Evolutionary conservation across 2,888 invertebrate species (phyloP).

Genomic region (Himalopsyche japonica): DNA sequence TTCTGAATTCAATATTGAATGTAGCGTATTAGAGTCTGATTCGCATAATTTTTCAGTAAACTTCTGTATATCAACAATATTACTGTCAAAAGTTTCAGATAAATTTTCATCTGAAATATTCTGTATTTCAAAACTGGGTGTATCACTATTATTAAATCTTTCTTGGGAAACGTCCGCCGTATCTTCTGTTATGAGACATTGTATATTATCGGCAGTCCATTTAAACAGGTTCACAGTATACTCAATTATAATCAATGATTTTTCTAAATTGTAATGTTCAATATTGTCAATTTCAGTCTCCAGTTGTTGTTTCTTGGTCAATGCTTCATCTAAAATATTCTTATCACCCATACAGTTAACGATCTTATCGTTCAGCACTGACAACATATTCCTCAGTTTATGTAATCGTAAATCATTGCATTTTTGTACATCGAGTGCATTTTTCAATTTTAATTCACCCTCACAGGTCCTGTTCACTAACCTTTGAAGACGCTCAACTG

Average conservation of each 20-base stretch:
- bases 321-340: not conserved
- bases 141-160: not conserved
- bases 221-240: not conserved
- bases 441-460: not conserved
- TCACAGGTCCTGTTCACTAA: not conserved
- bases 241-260: not conserved
- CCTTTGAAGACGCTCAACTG: not conserved
- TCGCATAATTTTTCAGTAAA: not conserved
- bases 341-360: slow-evolving; percentile 1
- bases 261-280: not conserved
- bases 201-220: not conserved
- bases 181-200: not conserved
- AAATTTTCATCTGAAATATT: not conserved
- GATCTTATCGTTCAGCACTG: not conserved
- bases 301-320: not conserved
- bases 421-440: not conserved
- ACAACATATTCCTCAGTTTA: not conserved
- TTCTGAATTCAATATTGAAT: not conserved
- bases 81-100: not conserved
- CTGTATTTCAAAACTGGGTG: not conserved
- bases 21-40: not conserved
- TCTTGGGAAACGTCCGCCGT: not conserved
- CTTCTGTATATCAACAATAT: not conserved
- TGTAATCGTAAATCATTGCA: not conserved
- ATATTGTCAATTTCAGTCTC: not conserved